These are phyloP conservation scores for Bombus sibiricus DNA, from an alignment of 1,140 invertebrate genomes.

Conservation along the genomic window DNA sequence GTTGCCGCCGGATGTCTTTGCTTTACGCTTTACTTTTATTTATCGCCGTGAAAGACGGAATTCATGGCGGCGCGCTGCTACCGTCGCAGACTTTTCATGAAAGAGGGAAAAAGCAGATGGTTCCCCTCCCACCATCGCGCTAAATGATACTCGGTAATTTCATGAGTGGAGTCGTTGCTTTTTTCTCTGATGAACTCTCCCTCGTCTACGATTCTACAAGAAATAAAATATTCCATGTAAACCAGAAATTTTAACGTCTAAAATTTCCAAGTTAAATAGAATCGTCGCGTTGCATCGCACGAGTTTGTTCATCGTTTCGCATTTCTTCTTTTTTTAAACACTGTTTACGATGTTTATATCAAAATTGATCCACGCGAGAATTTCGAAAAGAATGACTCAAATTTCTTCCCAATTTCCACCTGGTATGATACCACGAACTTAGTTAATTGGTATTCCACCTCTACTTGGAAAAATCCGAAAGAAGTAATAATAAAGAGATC, in stretches of 20 bases:
- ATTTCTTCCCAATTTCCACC: neutral
- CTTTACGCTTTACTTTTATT: conserved; percentile 71
- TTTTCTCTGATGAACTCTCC: neutral
- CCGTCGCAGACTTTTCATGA: conserved; percentile 28
- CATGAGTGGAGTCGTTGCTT: conserved; percentile 2
- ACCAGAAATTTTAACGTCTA: neutral
- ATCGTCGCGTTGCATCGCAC: no score
- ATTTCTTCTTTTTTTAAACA: neutral
- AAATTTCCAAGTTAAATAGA: no score
- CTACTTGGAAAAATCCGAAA: neutral
- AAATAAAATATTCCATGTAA: neutral
- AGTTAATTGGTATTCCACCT: neutral
- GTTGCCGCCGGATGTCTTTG: conserved; percentile 61
- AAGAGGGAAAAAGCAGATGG: neutral
- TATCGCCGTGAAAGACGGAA: conserved; percentile 67
- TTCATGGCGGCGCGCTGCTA: conserved; percentile 27
- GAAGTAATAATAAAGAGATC: neutral
- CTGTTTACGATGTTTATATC: neutral
- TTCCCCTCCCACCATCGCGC: neutral
- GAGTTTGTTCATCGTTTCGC: no score
- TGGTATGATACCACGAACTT: neutral
- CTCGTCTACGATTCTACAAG: neutral
- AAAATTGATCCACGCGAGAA: neutral
- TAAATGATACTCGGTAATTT: conserved; percentile 47
- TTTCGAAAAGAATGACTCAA: neutral